Conservation (phyloP, 2,888 invertebrate genomes). For the Thecophora atra region DNA sequence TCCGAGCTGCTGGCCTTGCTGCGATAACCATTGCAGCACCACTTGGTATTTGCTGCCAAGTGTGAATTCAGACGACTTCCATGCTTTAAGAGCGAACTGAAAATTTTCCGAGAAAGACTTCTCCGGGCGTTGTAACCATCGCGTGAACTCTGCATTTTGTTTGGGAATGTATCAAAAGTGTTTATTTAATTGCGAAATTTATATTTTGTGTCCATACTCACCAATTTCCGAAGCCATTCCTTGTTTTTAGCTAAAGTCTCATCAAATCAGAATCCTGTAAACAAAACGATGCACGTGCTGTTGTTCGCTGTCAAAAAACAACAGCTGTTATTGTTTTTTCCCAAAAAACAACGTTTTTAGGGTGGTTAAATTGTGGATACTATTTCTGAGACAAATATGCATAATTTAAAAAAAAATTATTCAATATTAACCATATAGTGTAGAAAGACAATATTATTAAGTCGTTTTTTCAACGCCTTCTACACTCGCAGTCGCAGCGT, state of each 20-base stretch:
- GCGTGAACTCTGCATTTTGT: slow-evolving; percentile 53
- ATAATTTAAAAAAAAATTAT: not conserved
- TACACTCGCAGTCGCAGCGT: too few relatives aligned
- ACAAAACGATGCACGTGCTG: not conserved
- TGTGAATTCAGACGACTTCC: slow-evolving; percentile 61
- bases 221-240: slow-evolving; percentile 49
- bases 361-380: too few relatives aligned
- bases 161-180: slow-evolving; percentile 20
- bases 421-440: too few relatives aligned
- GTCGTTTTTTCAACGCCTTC: too few relatives aligned
- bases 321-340: too few relatives aligned
- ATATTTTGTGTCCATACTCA: slow-evolving; percentile 26
- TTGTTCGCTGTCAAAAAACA: not conserved
- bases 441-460: too few relatives aligned
- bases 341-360: too few relatives aligned
- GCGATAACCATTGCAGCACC: slow-evolving; percentile 56
- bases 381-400: not conserved
- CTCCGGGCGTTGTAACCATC: slow-evolving; percentile 57
- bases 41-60: slow-evolving; percentile 60
- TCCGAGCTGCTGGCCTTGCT: slow-evolving; percentile 39
- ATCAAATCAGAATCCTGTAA: too few relatives aligned
- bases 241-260: not conserved
- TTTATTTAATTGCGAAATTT: not conserved
- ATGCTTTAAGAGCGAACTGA: slow-evolving; percentile 60
- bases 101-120: slow-evolving; percentile 56